Conservation (phyloP, 2,113 vertebrate species). For the Apeltes quadracus region DNA sequence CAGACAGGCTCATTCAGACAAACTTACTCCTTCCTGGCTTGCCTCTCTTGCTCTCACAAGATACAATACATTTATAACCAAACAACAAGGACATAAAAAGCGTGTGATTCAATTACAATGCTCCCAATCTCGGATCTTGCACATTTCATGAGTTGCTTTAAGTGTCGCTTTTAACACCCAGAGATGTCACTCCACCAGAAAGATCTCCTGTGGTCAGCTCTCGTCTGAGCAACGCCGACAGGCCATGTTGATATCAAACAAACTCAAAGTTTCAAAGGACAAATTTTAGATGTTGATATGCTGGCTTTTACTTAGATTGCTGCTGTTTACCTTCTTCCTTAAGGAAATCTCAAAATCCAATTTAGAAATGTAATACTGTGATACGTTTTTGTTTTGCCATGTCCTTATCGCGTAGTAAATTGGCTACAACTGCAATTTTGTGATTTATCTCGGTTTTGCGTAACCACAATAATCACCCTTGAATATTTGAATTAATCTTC, state of each 20-base stretch:
- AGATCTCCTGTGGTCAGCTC: neutral
- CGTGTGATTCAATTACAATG: constrained; percentile 30
- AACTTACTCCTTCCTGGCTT: constrained; percentile 60
- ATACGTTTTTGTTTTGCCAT: neutral
- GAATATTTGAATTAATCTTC: constrained; percentile 23
- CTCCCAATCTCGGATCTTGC: neutral
- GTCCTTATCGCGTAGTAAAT: neutral
- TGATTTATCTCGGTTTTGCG: neutral
- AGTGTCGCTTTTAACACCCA: neutral
- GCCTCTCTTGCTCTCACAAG: constrained; percentile 63
- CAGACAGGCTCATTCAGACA: constrained; percentile 65
- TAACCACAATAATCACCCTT: neutral
- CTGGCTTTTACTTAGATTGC: neutral
- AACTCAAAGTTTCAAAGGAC: neutral
- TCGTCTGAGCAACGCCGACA: neutral
- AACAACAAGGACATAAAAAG: constrained; percentile 53
- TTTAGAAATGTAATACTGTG: neutral
- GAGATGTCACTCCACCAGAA: neutral
- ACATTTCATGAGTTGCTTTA: neutral
- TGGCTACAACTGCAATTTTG: neutral
- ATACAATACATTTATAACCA: constrained; percentile 65
- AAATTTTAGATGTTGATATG: neutral
- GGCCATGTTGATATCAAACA: neutral
- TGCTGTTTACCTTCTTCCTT: neutral
- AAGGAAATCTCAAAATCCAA: neutral